Percentiles rank a stretch among this genome's conserved stretches.
Conservation (phyloP, 1,140 invertebrate species). For the Solen grandis region DNA sequence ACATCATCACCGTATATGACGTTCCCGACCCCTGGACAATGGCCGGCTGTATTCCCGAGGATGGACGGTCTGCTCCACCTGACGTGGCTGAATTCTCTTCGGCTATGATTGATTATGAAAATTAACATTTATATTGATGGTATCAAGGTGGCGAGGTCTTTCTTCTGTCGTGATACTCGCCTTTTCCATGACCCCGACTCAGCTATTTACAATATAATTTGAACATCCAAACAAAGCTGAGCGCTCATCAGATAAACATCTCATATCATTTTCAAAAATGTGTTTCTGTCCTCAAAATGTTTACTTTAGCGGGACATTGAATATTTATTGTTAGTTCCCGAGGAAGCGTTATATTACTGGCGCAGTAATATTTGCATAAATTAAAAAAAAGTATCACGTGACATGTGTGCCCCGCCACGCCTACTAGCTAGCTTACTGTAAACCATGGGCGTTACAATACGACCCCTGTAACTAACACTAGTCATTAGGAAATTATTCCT, state of each 20-base stretch:
- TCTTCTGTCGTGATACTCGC: too few species aligned
- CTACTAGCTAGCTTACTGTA: not conserved
- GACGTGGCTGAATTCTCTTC: too few species aligned
- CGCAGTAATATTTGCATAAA: constrained; percentile 50
- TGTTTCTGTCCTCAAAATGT: constrained; percentile 25
- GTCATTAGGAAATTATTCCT: constrained; percentile 30
- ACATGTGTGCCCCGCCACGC: not conserved
- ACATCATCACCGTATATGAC: too few species aligned
- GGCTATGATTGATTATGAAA: constrained; percentile 11
- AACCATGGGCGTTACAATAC: not conserved
- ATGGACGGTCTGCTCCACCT: too few species aligned
- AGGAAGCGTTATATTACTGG: constrained; percentile 31
- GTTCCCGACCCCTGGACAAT: too few species aligned
- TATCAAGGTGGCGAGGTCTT: too few species aligned
- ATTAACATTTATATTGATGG: constrained; percentile 31
- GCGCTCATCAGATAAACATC: constrained; percentile 24
- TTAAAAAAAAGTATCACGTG: constrained; percentile 42
- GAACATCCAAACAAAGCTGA: constrained; percentile 42
- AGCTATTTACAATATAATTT: constrained; percentile 38
- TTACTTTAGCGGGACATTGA: constrained; percentile 34
- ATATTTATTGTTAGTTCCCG: constrained; percentile 38
- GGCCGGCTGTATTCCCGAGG: too few species aligned
- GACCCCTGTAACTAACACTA: constrained; percentile 27
- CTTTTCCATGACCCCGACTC: too few species aligned
- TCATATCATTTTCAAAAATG: constrained; percentile 44